Evolutionary conservation across 2,888 invertebrate genomes (phyloP).

Genomic region (Smittia aterrima): DNA sequence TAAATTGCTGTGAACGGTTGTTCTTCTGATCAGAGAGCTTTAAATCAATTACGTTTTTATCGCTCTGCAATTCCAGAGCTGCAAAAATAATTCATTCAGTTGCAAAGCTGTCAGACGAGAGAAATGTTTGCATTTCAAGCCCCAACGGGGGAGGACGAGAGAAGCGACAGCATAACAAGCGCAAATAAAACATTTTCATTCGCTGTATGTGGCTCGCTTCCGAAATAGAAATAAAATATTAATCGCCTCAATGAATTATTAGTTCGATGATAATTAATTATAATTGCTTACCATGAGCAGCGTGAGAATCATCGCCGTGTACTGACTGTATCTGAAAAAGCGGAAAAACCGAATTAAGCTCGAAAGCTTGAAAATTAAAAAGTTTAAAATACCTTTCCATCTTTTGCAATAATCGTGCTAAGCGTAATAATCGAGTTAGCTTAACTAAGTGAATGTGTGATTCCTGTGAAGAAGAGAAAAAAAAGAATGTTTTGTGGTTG

Average conservation of each 20-base stretch:
- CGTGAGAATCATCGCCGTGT: slow-evolving; percentile 90
- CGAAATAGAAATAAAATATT: slow-evolving; percentile 1
- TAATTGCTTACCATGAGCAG: slow-evolving; percentile 87
- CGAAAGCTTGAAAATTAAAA: background rate
- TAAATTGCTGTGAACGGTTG: too few relatives aligned
- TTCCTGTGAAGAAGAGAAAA: slow-evolving; percentile 60
- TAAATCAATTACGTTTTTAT: too few relatives aligned
- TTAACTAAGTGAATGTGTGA: slow-evolving; percentile 90
- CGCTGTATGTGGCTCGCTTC: background rate
- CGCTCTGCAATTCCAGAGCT: background rate
- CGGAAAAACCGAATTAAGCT: background rate
- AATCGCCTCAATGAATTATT: slow-evolving; percentile 11
- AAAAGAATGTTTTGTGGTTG: too few relatives aligned
- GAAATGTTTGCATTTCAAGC: too few relatives aligned
- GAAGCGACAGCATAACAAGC: background rate
- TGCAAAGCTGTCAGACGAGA: too few relatives aligned
- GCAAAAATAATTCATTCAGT: background rate
- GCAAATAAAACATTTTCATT: slow-evolving; percentile 11
- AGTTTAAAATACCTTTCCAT: slow-evolving; percentile 75
- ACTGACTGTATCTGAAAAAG: slow-evolving; percentile 78
- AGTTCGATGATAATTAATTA: background rate
- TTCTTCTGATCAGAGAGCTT: too few relatives aligned
- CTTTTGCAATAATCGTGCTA: slow-evolving; percentile 89
- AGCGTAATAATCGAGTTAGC: slow-evolving; percentile 81
- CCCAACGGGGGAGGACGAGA: too few relatives aligned